Conservation (phyloP, 2,888 invertebrate species). For the Drosophila prolongata region DNA sequence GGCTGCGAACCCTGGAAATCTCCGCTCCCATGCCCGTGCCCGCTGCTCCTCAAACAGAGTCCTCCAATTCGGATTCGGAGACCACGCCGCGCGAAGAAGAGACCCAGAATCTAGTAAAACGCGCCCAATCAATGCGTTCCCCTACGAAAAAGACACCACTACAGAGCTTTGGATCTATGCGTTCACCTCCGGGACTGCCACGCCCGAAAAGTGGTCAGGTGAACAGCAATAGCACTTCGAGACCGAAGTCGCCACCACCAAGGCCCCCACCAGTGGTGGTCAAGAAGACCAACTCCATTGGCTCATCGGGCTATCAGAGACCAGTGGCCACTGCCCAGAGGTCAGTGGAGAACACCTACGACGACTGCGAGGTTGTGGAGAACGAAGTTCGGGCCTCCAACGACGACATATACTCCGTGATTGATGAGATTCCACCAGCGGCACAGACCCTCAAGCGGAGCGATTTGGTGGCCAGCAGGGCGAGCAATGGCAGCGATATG, state of each 20-base stretch:
- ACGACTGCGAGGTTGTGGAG: conserved; percentile 89
- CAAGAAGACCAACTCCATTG: conserved; percentile 84
- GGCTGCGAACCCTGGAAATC: conserved; percentile 91
- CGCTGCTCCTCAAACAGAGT: conserved; percentile 87
- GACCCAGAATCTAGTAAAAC: conserved; percentile 86
- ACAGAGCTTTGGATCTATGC: conserved; percentile 93
- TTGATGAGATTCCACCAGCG: conserved; percentile 90
- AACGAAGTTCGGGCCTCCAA: conserved; percentile 86
- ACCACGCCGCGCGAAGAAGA: conserved; percentile 84
- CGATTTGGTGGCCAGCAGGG: conserved; percentile 82
- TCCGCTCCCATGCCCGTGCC: conserved; percentile 90
- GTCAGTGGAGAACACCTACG: conserved; percentile 87
- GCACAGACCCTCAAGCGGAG: conserved; percentile 79
- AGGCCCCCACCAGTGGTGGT: conserved; percentile 86
- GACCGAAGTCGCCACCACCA: conserved; percentile 92
- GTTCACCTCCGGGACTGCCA: conserved; percentile 87
- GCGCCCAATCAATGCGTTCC: conserved; percentile 93
- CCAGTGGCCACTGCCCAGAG: conserved; percentile 83
- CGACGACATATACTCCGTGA: conserved; percentile 94
- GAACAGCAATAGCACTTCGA: conserved; percentile 79
- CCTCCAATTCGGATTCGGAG: conserved; percentile 84
- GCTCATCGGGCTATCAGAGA: conserved; percentile 87
- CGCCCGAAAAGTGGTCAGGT: conserved; percentile 90
- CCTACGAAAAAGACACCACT: conserved; percentile 86
- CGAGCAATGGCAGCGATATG: conserved; percentile 85